These are phyloP conservation scores for Sebastes reedi DNA, from an alignment of 2,797 vertebrate species.

Conservation along the genomic window DNA sequence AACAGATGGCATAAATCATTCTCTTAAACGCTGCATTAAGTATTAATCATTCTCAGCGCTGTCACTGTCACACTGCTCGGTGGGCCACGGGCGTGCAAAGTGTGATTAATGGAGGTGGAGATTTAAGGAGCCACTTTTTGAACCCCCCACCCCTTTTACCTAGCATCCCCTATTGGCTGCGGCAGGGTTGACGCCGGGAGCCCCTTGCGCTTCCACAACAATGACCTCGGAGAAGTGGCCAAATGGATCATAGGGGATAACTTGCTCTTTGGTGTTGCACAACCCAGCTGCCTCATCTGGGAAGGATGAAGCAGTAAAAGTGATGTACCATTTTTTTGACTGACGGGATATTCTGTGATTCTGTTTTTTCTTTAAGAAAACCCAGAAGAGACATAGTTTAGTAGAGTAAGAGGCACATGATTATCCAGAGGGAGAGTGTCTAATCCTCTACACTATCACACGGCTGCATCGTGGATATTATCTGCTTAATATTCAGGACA, in stretches of 20 bases:
- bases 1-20: constrained; percentile 89
- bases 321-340: constrained; percentile 14
- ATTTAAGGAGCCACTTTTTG: constrained; percentile 73
- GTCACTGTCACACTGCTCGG: constrained; percentile 78
- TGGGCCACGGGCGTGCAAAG: constrained; percentile 76
- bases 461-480: neutral
- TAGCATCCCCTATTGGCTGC: constrained; percentile 46
- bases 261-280: constrained; percentile 31
- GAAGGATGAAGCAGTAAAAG: constrained; percentile 8
- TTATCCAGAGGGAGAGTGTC: neutral
- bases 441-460: neutral
- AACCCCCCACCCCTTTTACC: constrained; percentile 58
- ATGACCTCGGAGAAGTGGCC: constrained; percentile 60
- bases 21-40: constrained; percentile 87
- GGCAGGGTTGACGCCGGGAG: constrained; percentile 31
- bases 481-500: neutral
- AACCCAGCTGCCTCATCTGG: constrained; percentile 24
- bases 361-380: constrained; percentile 4
- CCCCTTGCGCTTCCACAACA: constrained; percentile 52
- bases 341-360: neutral
- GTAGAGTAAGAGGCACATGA: neutral
- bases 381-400: neutral
- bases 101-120: constrained; percentile 85
- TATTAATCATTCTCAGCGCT: constrained; percentile 86
- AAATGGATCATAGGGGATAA: constrained; percentile 63